These are phyloP conservation scores for Drosophila maculinotata DNA, from an alignment of 2,888 invertebrate species.

Conservation along the genomic window DNA sequence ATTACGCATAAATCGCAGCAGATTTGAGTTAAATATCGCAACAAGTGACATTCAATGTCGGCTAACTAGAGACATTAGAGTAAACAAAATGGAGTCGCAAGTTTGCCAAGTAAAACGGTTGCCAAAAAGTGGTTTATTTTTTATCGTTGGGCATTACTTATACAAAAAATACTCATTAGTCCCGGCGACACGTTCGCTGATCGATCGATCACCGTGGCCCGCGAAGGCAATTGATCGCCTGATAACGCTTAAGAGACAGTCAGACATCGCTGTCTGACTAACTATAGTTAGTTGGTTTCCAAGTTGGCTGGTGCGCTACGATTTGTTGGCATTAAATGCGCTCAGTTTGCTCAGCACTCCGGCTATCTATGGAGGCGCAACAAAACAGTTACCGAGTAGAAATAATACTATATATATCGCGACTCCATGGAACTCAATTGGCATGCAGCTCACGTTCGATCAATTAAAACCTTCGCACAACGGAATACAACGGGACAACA, in stretches of 20 bases:
- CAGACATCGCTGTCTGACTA: slow-evolving; percentile 32
- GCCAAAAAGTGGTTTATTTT: slow-evolving; percentile 2
- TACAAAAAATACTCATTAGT: slow-evolving; percentile 71
- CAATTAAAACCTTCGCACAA: slow-evolving; percentile 75
- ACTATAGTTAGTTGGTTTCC: slow-evolving; percentile 39
- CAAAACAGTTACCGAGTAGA: slow-evolving; percentile 20
- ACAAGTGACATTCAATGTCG: slow-evolving; percentile 27
- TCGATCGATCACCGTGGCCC: slow-evolving; percentile 61
- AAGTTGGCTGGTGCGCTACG: slow-evolving; percentile 17
- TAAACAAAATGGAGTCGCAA: slow-evolving; percentile 1
- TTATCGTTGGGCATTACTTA: slow-evolving; percentile 39
- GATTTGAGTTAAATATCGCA: slow-evolving; percentile 36
- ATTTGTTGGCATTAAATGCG: slow-evolving; percentile 42
- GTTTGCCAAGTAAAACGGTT: background rate
- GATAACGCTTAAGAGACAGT: slow-evolving; percentile 67
- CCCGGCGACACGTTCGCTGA: slow-evolving; percentile 70
- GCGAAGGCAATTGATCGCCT: slow-evolving; percentile 73
- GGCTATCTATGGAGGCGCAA: slow-evolving; percentile 31
- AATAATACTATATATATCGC: slow-evolving; percentile 14
- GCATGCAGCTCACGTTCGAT: slow-evolving; percentile 75
- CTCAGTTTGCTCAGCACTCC: slow-evolving; percentile 2
- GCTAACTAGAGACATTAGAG: background rate
- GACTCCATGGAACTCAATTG: slow-evolving; percentile 57
- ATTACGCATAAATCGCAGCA: slow-evolving; percentile 26
- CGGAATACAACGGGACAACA: slow-evolving; percentile 41